phyloP scores from a whole-genome alignment of 1,140 invertebrate species.

The Microplitis mediator region DNA sequence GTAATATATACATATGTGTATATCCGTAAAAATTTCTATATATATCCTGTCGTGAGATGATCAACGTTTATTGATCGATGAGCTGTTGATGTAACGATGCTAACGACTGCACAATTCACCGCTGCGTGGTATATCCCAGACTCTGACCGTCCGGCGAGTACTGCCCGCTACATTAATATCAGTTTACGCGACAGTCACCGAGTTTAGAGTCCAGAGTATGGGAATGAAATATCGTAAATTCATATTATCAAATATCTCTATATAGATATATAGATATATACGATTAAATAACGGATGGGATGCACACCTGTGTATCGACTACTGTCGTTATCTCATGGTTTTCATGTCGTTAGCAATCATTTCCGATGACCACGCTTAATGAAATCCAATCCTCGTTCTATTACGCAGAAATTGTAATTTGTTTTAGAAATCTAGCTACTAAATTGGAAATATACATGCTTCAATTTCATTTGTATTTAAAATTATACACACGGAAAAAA shows the following conservation, averaged over 20 bases:
- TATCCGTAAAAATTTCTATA: not conserved
- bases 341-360: slow-evolving; percentile 26
- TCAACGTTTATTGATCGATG: slow-evolving; percentile 17
- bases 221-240: slow-evolving; percentile 47
- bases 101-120: slow-evolving; percentile 6
- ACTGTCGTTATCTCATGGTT: slow-evolving; percentile 41
- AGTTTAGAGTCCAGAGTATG: not conserved
- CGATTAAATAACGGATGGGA: not conserved
- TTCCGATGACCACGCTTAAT: slow-evolving; percentile 15
- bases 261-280: slow-evolving; percentile 29
- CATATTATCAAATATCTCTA: slow-evolving; percentile 41
- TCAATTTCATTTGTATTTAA: too few relatives aligned
- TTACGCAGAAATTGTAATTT: not conserved
- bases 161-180: slow-evolving; percentile 41
- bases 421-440: too few relatives aligned
- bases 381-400: not conserved
- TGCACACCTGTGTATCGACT: slow-evolving; percentile 32
- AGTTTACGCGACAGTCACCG: slow-evolving; percentile 42
- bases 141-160: not conserved
- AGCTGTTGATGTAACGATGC: not conserved
- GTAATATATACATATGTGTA: not conserved
- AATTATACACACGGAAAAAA: too few relatives aligned
- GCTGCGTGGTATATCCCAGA: not conserved
- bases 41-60: not conserved
- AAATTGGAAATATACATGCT: too few relatives aligned